phyloP scores from a whole-genome alignment of 2,888 invertebrate species.

The Kryphioiulus occultus region DNA sequence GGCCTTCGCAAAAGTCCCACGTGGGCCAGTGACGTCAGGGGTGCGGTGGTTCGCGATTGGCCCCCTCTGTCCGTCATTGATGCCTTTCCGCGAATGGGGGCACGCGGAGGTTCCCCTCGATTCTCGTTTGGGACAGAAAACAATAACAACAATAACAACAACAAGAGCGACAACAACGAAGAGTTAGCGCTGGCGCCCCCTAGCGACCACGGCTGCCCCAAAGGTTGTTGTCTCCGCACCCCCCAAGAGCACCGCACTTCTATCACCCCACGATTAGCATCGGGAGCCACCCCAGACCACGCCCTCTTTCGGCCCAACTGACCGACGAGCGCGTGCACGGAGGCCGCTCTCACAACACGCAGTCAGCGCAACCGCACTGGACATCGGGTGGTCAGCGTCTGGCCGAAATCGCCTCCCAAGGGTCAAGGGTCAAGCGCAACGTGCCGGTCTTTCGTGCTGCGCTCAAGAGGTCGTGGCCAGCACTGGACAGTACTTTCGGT shows the following conservation, averaged over 20 bases:
- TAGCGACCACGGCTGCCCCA: not conserved
- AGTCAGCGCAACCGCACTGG: not conserved
- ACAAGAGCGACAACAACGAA: not conserved
- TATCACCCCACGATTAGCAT: conserved; percentile 43
- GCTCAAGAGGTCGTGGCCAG: no score
- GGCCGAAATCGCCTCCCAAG: not conserved
- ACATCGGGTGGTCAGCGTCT: conserved; percentile 12
- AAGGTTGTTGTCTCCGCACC: conserved; percentile 38
- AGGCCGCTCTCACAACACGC: not conserved
- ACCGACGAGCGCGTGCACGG: conserved; percentile 19
- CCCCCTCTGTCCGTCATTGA: not conserved
- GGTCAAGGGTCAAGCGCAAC: conserved; percentile 28
- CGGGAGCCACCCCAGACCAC: not conserved
- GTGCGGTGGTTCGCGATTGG: not conserved
- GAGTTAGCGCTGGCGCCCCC: not conserved
- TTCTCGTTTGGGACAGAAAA: not conserved
- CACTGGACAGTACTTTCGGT: no score
- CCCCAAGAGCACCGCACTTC: conserved; percentile 35
- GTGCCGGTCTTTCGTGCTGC: not conserved
- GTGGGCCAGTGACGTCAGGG: not conserved
- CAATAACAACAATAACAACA: conserved; percentile 20
- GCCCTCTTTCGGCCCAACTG: conserved; percentile 43
- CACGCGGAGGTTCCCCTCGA: not conserved
- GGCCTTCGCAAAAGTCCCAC: not conserved
- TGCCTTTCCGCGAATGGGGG: not conserved